Percentiles rank a stretch among this genome's conserved stretches.
Conservation (phyloP, 2,888 invertebrate genomes). For the Campoplex nolae region DNA sequence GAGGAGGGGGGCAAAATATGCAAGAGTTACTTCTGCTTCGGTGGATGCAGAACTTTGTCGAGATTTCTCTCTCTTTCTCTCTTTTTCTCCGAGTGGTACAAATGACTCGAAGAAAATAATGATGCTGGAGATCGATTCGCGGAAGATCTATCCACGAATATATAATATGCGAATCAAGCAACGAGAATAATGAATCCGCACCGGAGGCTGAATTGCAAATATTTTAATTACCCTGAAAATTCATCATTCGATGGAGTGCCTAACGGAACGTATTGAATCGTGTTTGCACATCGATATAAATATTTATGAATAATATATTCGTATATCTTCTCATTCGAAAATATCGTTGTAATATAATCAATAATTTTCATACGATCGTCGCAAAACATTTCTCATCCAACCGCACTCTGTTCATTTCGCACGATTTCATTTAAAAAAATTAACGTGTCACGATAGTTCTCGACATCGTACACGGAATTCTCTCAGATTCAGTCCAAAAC, state of each 20-base stretch:
- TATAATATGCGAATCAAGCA: neutral
- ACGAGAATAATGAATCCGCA: neutral
- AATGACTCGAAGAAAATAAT: conserved; percentile 52
- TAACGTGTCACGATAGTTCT: too few relatives aligned
- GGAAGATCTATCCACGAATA: neutral
- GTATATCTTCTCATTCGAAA: neutral
- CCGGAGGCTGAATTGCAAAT: conserved; percentile 6
- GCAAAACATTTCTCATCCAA: neutral
- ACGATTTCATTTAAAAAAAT: too few relatives aligned
- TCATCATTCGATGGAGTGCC: conserved; percentile 2
- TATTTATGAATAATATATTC: neutral
- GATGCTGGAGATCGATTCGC: conserved; percentile 12
- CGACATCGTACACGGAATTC: too few relatives aligned
- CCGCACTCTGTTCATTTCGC: neutral
- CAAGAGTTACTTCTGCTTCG: conserved; percentile 7
- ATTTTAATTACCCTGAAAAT: conserved; percentile 8
- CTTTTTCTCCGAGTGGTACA: conserved; percentile 25
- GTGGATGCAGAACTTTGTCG: neutral
- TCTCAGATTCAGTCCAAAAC: too few relatives aligned
- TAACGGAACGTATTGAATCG: neutral
- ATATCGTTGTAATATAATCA: neutral
- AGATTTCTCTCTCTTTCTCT: neutral
- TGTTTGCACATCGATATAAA: neutral
- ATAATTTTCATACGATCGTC: neutral
- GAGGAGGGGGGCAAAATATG: neutral